Evolutionary conservation across 2,797 vertebrate genomes (phyloP).

Genomic region (Trematomus bernacchii): DNA sequence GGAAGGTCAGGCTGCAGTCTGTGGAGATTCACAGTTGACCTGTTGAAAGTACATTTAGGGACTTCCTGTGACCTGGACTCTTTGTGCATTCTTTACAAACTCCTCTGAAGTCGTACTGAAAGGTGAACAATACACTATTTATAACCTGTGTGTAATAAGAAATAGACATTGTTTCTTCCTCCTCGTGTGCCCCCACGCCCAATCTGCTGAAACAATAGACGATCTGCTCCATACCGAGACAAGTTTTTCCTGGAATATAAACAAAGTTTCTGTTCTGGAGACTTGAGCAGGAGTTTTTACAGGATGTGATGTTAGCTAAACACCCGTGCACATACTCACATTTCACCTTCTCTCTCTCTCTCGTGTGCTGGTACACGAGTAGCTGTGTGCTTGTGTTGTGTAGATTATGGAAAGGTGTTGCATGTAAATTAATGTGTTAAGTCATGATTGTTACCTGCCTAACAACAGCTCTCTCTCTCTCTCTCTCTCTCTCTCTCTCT

Average conservation of each 20-base stretch:
- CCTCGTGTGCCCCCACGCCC: conserved; percentile 63
- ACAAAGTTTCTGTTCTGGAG: conserved; percentile 31
- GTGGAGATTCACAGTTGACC: conserved; percentile 38
- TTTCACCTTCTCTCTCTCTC: not conserved
- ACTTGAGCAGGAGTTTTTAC: conserved; percentile 13
- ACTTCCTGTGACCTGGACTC: conserved; percentile 73
- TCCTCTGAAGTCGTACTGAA: conserved; percentile 23
- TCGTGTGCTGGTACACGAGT: too few species aligned
- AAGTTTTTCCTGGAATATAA: conserved; percentile 25
- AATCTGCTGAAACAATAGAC: conserved; percentile 68
- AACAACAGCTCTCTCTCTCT: too few species aligned
- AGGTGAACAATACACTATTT: conserved; percentile 85
- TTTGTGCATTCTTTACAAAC: conserved; percentile 61
- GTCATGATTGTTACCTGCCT: too few species aligned
- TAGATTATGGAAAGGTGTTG: too few species aligned
- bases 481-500: too few species aligned
- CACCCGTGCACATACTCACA: not conserved
- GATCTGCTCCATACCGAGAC: conserved; percentile 16
- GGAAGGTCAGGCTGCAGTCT: conserved; percentile 13
- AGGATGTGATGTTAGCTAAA: not conserved
- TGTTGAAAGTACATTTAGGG: conserved; percentile 62
- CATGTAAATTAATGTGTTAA: too few species aligned
- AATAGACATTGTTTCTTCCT: conserved; percentile 50
- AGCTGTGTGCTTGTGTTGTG: too few species aligned
- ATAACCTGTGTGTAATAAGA: conserved; percentile 73